These are phyloP conservation scores for Synanthedon vespiformis DNA, from an alignment of 2,888 invertebrate genomes.

Conservation along the genomic window DNA sequence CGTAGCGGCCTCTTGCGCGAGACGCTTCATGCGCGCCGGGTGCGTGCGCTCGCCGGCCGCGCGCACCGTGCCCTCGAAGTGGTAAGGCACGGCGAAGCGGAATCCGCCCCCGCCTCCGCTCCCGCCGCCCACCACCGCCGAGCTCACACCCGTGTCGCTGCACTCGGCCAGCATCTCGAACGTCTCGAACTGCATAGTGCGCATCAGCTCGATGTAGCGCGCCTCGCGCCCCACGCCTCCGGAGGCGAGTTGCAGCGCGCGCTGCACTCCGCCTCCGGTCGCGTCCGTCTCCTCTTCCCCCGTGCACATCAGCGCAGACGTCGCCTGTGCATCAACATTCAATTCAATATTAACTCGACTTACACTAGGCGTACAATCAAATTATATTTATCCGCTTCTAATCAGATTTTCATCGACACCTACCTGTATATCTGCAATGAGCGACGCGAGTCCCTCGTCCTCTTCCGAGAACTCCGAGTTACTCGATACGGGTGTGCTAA, in stretches of 20 bases:
- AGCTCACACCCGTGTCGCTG: conserved; percentile 38
- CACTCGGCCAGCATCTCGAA: conserved; percentile 92
- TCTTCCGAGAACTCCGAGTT: conserved; percentile 79
- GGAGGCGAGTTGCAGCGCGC: conserved; percentile 14
- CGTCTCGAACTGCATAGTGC: conserved; percentile 89
- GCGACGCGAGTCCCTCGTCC: conserved; percentile 87
- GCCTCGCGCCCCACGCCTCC: conserved; percentile 50
- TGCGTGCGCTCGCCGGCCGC: conserved; percentile 88
- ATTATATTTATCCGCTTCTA: not conserved
- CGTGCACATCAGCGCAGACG: conserved; percentile 55
- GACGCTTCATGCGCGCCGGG: conserved; percentile 87
- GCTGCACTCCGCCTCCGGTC: conserved; percentile 37
- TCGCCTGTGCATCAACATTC: conserved; percentile 31
- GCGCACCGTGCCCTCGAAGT: conserved; percentile 89
- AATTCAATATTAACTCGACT: not conserved
- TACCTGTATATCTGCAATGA: conserved; percentile 91
- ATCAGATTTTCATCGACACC: conserved; percentile 1
- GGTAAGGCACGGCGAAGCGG: conserved; percentile 88
- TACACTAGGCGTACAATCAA: not conserved
- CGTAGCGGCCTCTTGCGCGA: conserved; percentile 96
- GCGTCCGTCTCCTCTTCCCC: conserved; percentile 37
- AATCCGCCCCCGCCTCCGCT: conserved; percentile 79
- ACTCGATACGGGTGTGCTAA: conserved; percentile 41
- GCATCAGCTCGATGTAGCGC: conserved; percentile 89
- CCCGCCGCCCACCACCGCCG: conserved; percentile 88